Conservation (phyloP, 1,140 invertebrate genomes). For the Drosophila sechellia region DNA sequence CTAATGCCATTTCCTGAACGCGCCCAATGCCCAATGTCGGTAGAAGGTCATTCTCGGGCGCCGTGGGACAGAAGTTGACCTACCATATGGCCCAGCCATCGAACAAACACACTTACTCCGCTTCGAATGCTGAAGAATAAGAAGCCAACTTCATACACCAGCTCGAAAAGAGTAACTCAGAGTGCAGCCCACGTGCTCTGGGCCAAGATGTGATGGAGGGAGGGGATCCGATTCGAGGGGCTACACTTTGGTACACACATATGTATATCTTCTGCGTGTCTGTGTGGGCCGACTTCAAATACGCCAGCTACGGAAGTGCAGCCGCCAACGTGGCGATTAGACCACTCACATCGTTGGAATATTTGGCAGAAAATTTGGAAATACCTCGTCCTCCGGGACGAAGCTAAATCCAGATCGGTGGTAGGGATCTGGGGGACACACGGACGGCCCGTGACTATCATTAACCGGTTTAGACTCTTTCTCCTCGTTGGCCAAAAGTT, state of each 20-base stretch:
- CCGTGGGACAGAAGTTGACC: constrained; percentile 20
- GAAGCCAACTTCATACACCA: constrained; percentile 20
- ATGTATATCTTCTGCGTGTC: not conserved
- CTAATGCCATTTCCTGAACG: constrained; percentile 76
- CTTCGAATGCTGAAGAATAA: not conserved
- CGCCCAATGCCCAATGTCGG: constrained; percentile 59
- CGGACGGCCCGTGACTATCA: too few relatives aligned
- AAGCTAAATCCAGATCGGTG: too few relatives aligned
- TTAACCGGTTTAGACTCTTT: not conserved
- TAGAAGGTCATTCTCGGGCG: constrained; percentile 41
- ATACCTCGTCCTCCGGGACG: not conserved
- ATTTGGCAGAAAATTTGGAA: not conserved
- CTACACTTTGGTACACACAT: not conserved
- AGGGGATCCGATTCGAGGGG: not conserved
- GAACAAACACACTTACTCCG: not conserved
- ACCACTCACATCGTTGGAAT: not conserved
- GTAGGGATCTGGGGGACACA: too few relatives aligned
- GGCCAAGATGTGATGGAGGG: constrained; percentile 12
- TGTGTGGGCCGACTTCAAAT: constrained; percentile 36
- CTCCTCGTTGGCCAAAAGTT: not conserved
- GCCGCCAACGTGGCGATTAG: constrained; percentile 52
- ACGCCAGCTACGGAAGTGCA: constrained; percentile 63
- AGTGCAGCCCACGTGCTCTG: constrained; percentile 65
- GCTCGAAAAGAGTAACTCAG: constrained; percentile 15
- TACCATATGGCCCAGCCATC: constrained; percentile 52